Evolutionary conservation across 2,888 invertebrate species (phyloP), one percentile per base, ranked within the genome.

Genomic region (Lepidochitona cinerea): DNA sequence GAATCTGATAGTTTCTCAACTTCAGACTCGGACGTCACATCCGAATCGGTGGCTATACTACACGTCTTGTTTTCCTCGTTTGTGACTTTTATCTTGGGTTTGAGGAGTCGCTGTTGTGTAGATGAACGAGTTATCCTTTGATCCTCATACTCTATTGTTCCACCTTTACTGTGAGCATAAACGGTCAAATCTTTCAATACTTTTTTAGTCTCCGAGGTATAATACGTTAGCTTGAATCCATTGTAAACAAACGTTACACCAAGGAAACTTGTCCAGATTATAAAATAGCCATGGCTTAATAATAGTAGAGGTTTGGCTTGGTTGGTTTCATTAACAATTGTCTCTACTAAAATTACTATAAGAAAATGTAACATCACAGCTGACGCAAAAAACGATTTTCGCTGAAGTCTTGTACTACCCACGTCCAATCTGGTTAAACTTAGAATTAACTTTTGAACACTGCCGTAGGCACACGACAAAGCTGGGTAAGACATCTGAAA

Each of bases 401-500:
- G 91, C 69, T 92, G 90, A 73, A 93, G 85, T 70, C 89, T 91
- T 77, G 91, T 91, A 53, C 92, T 92, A 12, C 92, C 92, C 70
- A 92, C 89, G 78, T 92, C 92, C 67, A 93, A 88, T 89, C 92
- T 92, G 23, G 93, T 93, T 73, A 93, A 87, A 80, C 93, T 92
- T 67, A 93, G 89, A 81, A 93, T 92, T 73, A 93, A 92, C 79
- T 93, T 88, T 86, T 93, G 93, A 76, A 93, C 91, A 71, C 93
- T 90, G 77, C 92, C 92, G 86, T 93, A 93, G 52, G 93, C 92
- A 52, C 93, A 92, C 68, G 92, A 92, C 74, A 93, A 90, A 83
- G 92, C 92, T 14, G 93, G 93, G 84, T 92, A 93, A 75, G 93
- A 93, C 70, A 93, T 86, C 82, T 93, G 93, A 92, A 92, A 93